Evolutionary conservation across 1,140 invertebrate species (phyloP).

Genomic region (Nylanderia fulva): DNA sequence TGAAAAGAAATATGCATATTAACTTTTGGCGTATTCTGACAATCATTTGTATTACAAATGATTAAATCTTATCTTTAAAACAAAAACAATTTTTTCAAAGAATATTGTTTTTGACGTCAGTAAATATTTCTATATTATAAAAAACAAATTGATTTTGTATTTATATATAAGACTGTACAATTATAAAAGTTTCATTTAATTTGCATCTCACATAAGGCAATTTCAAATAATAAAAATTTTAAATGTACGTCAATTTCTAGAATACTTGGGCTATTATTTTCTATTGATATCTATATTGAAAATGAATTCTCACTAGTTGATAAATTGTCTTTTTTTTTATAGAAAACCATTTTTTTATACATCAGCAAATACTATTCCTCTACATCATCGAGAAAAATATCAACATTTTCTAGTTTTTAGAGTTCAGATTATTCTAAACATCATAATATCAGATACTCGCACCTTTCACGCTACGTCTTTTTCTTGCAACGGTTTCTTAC

Average conservation of each 20-base stretch:
- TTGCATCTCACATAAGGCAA: not conserved
- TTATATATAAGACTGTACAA: not conserved
- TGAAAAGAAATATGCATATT: no score
- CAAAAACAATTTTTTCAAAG: not conserved
- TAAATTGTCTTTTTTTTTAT: not conserved
- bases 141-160: conserved; percentile 9
- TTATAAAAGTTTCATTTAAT: not conserved
- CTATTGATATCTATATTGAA: conserved; percentile 9
- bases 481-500: conserved; percentile 84
- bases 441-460: conserved; percentile 21
- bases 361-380: conserved; percentile 29
- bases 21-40: not conserved
- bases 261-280: not conserved
- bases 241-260: not conserved
- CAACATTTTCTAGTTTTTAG: conserved; percentile 16
- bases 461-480: conserved; percentile 60
- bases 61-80: not conserved
- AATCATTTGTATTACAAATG: not conserved
- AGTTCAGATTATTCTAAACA: conserved; percentile 46
- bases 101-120: not conserved
- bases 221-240: not conserved
- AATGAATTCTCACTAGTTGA: conserved; percentile 15
- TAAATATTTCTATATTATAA: not conserved
- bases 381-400: conserved; percentile 58
- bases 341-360: conserved; percentile 26